Conservation (phyloP, 2,888 invertebrate genomes). For the Eudasyphora cyanicolor region DNA sequence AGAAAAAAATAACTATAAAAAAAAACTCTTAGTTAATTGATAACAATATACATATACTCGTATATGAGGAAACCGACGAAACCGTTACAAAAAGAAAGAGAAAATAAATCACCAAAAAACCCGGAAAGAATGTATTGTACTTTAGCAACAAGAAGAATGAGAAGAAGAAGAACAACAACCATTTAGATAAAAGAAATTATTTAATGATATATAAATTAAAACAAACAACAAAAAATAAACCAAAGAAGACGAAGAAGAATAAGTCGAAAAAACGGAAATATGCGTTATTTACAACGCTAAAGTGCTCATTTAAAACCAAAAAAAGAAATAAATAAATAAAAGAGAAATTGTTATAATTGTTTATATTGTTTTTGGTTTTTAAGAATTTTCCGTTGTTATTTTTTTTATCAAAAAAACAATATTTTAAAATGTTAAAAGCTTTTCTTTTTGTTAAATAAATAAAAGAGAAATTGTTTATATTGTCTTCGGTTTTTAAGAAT, state of each 20-base stretch:
- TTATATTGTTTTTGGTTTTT: slow-evolving; percentile 42
- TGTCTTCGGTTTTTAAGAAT: slow-evolving; percentile 38
- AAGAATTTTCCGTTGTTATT: slow-evolving; percentile 20
- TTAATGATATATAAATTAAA: slow-evolving; percentile 45
- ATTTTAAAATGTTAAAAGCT: neutral
- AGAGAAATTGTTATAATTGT: slow-evolving; percentile 62
- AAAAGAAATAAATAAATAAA: slow-evolving; percentile 1
- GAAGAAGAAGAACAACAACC: slow-evolving; percentile 29
- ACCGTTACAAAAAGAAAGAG: neutral
- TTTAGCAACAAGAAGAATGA: slow-evolving; percentile 54
- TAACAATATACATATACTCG: too few species aligned
- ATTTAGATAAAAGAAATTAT: slow-evolving; percentile 61
- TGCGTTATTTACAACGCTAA: slow-evolving; percentile 62
- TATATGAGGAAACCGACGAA: neutral
- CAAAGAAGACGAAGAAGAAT: slow-evolving; percentile 18
- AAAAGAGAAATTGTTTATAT: slow-evolving; percentile 59
- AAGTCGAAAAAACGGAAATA: neutral
- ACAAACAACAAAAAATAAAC: slow-evolving; percentile 22
- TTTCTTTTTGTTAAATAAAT: too few species aligned
- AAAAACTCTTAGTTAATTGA: slow-evolving; percentile 43
- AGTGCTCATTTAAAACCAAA: slow-evolving; percentile 54
- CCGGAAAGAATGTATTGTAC: slow-evolving; percentile 59
- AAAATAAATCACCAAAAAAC: slow-evolving; percentile 14
- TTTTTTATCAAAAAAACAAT: neutral
- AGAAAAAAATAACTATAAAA: slow-evolving; percentile 30